Evolutionary conservation across 1,140 invertebrate species (phyloP).

Genomic region (Pygmarrhopalites habei): DNA sequence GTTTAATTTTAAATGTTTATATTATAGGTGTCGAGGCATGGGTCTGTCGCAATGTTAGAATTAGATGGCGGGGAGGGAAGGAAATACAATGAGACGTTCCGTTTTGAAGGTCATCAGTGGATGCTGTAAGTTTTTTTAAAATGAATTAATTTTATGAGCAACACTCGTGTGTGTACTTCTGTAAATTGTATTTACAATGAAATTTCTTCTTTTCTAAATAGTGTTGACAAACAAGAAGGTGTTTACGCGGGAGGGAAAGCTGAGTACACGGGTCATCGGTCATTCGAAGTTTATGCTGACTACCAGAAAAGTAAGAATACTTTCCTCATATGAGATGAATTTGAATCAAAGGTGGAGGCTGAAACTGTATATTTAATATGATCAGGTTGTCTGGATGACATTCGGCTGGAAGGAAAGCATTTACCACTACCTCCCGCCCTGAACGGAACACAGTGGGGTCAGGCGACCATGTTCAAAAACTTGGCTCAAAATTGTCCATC

Average conservation of each 20-base stretch:
- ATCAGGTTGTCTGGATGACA: conserved; percentile 53
- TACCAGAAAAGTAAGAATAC: conserved; percentile 71
- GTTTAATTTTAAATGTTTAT: too few relatives aligned
- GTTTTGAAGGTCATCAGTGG: conserved; percentile 84
- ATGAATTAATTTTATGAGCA: too few relatives aligned
- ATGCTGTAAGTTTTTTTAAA: too few relatives aligned
- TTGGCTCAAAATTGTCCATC: conserved; percentile 69
- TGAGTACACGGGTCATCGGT: conserved; percentile 83
- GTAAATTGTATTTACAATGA: too few relatives aligned
- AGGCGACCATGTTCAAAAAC: conserved; percentile 50
- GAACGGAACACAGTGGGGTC: conserved; percentile 57
- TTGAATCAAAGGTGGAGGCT: too few relatives aligned
- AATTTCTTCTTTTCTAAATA: too few relatives aligned
- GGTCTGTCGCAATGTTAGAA: conserved; percentile 86
- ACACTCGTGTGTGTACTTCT: too few relatives aligned
- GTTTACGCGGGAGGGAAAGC: conserved; percentile 92
- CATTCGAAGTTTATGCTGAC: conserved; percentile 90
- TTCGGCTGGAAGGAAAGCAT: conserved; percentile 57
- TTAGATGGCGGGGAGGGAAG: conserved; percentile 91
- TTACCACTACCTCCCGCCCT: conserved; percentile 56
- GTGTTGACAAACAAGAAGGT: conserved; percentile 88
- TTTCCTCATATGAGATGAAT: background rate
- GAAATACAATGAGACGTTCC: conserved; percentile 88
- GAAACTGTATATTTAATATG: background rate
- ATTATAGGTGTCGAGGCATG: conserved; percentile 64